These are phyloP conservation scores for Sternarchorhynchus goeldii DNA, from an alignment of 2,797 vertebrate genomes.

Conservation along the genomic window DNA sequence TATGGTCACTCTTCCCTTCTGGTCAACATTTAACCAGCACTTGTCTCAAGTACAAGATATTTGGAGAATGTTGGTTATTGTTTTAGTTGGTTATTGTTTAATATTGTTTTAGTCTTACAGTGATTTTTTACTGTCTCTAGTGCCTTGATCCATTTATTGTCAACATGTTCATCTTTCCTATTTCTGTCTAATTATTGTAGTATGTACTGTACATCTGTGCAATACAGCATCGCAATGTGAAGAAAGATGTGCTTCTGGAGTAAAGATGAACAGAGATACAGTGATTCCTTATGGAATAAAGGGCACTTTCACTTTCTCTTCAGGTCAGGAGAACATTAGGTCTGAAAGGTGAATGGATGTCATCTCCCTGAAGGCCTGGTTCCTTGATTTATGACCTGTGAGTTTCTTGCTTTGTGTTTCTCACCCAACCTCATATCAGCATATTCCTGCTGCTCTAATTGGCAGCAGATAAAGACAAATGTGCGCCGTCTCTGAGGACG, in stretches of 20 bases:
- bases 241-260: too few species aligned
- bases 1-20: conserved; percentile 27
- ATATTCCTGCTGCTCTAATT: neutral
- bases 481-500: conserved; percentile 11
- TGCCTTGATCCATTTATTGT: too few species aligned
- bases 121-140: neutral
- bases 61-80: too few species aligned
- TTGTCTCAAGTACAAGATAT: neutral
- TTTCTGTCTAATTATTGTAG: too few species aligned
- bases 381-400: conserved; percentile 14
- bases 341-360: conserved; percentile 13
- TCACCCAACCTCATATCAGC: neutral
- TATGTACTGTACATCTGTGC: too few species aligned
- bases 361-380: neutral
- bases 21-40: conserved; percentile 55
- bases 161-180: too few species aligned
- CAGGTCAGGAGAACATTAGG: conserved; percentile 5
- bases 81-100: too few species aligned
- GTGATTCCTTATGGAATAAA: conserved; percentile 1
- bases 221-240: too few species aligned
- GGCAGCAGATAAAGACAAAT: neutral
- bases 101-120: too few species aligned
- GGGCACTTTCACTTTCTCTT: conserved; percentile 9
- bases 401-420: neutral
- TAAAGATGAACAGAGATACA: neutral